Percentiles rank a stretch among this genome's conserved stretches.
phyloP scores from a whole-genome alignment of 1,140 invertebrate species.

The Sitophilus oryzae region DNA sequence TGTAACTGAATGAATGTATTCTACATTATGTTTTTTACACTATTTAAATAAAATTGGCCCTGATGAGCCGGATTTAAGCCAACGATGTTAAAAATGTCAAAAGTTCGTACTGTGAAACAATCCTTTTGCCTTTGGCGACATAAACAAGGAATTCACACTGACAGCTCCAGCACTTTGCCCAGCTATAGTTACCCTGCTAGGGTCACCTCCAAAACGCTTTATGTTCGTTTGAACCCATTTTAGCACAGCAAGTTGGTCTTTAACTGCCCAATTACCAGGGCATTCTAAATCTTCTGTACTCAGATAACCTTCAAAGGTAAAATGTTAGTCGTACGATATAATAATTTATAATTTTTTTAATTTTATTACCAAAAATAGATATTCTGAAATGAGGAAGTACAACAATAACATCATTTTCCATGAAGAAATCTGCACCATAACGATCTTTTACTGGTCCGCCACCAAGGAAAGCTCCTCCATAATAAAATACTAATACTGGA shows the following conservation, averaged over 20 bases:
- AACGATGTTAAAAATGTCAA: not conserved
- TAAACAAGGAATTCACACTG: constrained; percentile 20
- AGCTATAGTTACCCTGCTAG: constrained; percentile 27
- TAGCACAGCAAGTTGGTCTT: constrained; percentile 46
- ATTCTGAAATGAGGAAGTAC: not conserved
- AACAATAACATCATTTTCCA: not conserved
- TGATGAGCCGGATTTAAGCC: not conserved
- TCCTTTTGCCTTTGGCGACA: constrained; percentile 3
- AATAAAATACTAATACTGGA: not conserved
- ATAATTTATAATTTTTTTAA: not conserved
- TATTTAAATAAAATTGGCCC: no score
- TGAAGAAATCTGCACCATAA: not conserved
- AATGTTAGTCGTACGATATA: no score
- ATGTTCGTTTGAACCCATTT: constrained; percentile 46
- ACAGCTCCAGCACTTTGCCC: constrained; percentile 24
- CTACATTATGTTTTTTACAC: no score
- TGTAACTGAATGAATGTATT: no score
- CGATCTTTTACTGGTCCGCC: not conserved
- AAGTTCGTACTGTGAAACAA: constrained; percentile 8
- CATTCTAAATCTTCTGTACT: constrained; percentile 24
- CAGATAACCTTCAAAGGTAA: not conserved
- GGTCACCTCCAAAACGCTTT: constrained; percentile 31
- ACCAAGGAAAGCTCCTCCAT: not conserved
- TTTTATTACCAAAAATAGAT: not conserved
- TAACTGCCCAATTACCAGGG: constrained; percentile 48